Base-by-base conservation (phyloP, 2,113 vertebrate species). In the Corythornis cristatus region DNA sequence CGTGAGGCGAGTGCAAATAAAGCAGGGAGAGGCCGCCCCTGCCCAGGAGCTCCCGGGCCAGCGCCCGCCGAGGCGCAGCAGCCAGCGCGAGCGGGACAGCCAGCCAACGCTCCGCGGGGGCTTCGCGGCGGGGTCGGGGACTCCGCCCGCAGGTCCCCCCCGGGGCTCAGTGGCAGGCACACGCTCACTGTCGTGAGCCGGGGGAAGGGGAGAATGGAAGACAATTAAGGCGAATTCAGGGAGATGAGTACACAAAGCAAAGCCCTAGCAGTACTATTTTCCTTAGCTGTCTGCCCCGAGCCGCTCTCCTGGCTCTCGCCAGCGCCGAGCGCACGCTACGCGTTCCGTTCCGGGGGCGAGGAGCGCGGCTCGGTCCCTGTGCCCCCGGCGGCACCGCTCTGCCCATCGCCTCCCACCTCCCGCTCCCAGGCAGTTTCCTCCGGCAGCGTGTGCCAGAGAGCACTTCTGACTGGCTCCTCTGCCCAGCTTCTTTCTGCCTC, bases 1-100 rank as follows among this genome's bases (percentile, higher is more conserved):
- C 98, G 95, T 96, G 97, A 98, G 98, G 98, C 95, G 83, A 93
- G 51, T 19, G 40, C 31, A 28, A 37, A 86, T 40, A 97, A 78
- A 92, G 94, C 97, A 91, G 64, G 37, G 56, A 58, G 33, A 60
- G 86, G 86, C 79, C 8, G 3, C 46, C 56, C 72, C 62, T 79
- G 90, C 76, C 90, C 78, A 62, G 80, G 53, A 88, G 94, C 75
- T 87, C 77, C 87, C 70, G 94, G 92, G 86, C 82, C 74, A 92
- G 89, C 92, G 82, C 90, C 94, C 83, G 6, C 67, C 81, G 29
- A 78, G 81, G 85, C 79, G 68, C 68, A 68, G 48, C 85, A 80
- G 72, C 33, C 68, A 72, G 87, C 53, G 26, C 28, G 37, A 35
- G 81, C 67, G 57, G 71, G 48, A 65, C 73, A 80, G 54, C 33